phyloP scores from a whole-genome alignment of 1,140 invertebrate species.

The Wasmannia auropunctata region DNA sequence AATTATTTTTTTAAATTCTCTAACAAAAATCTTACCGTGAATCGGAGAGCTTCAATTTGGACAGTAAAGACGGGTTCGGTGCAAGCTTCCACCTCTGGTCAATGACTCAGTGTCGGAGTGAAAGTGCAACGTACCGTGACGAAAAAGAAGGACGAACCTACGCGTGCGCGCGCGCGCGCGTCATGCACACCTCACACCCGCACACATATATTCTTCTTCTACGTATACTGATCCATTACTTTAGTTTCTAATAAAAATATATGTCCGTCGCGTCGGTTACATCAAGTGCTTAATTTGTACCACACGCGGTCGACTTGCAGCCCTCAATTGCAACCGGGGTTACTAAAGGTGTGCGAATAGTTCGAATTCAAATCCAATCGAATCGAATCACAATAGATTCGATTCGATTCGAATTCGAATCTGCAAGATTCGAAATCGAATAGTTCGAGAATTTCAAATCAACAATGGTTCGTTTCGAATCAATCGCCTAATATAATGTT shows the following conservation, averaged over 20 bases:
- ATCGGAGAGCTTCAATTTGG: constrained; percentile 35
- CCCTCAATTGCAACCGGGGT: background rate
- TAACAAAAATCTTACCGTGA: background rate
- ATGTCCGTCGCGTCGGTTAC: background rate
- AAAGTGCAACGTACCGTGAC: constrained; percentile 70
- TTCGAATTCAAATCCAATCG: too few species aligned
- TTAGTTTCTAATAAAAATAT: constrained; percentile 5
- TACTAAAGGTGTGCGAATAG: too few species aligned
- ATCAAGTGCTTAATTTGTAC: background rate
- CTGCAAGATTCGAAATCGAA: too few species aligned
- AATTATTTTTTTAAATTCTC: constrained; percentile 3
- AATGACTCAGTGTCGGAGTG: constrained; percentile 72
- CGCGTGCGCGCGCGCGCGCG: constrained; percentile 39
- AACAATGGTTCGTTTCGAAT: too few species aligned
- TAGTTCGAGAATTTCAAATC: too few species aligned
- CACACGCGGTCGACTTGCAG: background rate
- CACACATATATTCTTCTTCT: background rate
- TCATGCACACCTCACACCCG: background rate
- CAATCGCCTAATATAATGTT: too few species aligned
- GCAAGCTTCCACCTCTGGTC: constrained; percentile 66
- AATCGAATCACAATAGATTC: too few species aligned
- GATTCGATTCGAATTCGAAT: too few species aligned
- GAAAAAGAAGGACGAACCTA: constrained; percentile 69
- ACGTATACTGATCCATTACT: constrained; percentile 15
- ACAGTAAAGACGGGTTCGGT: background rate